Evolutionary conservation across 2,888 invertebrate species (phyloP), one percentile per base, ranked within the genome.

Genomic region (Lysandra bellargus): DNA sequence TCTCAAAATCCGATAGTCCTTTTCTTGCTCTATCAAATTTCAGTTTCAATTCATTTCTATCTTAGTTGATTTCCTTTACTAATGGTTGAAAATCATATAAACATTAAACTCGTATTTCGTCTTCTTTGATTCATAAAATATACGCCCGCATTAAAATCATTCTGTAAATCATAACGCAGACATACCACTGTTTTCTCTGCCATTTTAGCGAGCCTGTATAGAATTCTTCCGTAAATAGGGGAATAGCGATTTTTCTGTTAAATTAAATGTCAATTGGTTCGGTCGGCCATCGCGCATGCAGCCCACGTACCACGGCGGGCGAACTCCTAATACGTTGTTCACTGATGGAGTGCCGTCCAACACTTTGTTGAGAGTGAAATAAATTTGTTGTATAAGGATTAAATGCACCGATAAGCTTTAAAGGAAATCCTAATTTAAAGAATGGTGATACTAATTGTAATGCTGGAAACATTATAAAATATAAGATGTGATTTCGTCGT

Each of bases 211-310:
- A 57, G 57, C 57, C 17, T 57, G 57, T 57, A 57, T 12, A 17
- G 33, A 69, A 69, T 37, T 75, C 12, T 75, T 49, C 30, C 23
- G 44, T 75, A 76, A 57, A 57, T 30, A 44, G 23, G 23, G 9
- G 49, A 75, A 57, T 75, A 44, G 75, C 76, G 53, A 76, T 76
- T 76, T 76, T 76, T 76, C 76, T 76, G 53, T 76, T 57, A 76
- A 76, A 76, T 76, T 53, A 76, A 76, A 76, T 76, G 57, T 76
- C 76, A 76, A 76, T 76, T 76, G 76, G 76, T 76, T 76, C 14
- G 76, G 53, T 33, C 76, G 53, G 76, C 30, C 9, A 53, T 53
- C 7, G 57, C 12, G 76, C 6, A 76, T 57, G 76, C 76, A 53
- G 17, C 44, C 5, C 76, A 76, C 76, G 76, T 76, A 57, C 57